Evolutionary conservation across 2,888 invertebrate genomes (phyloP), one percentile per base, ranked within the genome.

Genomic region (Pseudoips prasinana): DNA sequence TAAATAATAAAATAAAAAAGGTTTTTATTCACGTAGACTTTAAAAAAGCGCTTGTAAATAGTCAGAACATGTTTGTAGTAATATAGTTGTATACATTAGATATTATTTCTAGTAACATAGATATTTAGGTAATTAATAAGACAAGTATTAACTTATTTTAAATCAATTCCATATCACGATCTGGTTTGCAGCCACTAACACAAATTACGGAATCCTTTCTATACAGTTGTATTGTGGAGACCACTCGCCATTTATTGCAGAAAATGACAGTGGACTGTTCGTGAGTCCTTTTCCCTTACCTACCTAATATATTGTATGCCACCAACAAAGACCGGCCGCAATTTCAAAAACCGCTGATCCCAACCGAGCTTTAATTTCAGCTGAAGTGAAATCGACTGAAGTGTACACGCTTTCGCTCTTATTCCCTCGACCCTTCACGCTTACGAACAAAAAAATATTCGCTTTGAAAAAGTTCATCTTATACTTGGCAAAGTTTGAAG

Each of bases 371-470:
- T 78, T 78, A 81, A 82, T 82, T 82, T 81, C 71, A 72, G 67
- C 65, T 70, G 60, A 72, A 83, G 74, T 73, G 75, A 78, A 77
- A 74, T 73, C 71, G 73, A 70, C 73, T 80, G 74, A 70, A 81
- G 79, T 74, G 72, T 80, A 83, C 83, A 84, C 68, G 84, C 47
- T 81, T 84, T 82, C 67, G 77, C 83, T 83, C 65, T 84, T 79
- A 81, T 67, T 65, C 67, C 57, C 60, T 58, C 71, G 72, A 69
- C 73, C 71, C 64, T 74, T 69, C 64, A 57, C 60, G 52, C 50
- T 62, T 42, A 54, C 44, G 60, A 58, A 62, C 60, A 64, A 70
- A 64, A n/a, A 63, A 69, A 64, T 49, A 52, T 61, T 57, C 49
- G 54, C 46, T 48, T 51, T 53, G 54, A 58, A 66, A 55, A 68